These are phyloP conservation scores for Trichonephila clavipes DNA, from an alignment of 1,140 invertebrate genomes.

Conservation along the genomic window DNA sequence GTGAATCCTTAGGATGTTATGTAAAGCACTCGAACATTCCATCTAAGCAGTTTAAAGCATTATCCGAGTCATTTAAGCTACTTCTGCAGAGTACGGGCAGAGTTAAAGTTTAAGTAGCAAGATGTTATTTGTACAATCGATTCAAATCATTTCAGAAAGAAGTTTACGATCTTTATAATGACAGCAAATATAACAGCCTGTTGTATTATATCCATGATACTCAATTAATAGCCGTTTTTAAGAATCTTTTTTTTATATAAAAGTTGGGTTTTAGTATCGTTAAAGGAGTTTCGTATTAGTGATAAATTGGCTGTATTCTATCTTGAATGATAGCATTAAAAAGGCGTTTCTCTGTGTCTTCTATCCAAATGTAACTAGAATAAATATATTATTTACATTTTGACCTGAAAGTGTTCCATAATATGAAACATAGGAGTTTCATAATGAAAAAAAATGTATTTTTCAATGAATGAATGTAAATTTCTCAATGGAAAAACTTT, in stretches of 20 bases:
- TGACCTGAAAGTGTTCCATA: too few species aligned
- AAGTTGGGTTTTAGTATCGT: too few species aligned
- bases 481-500: too few species aligned
- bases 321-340: neutral
- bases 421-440: too few species aligned
- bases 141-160: neutral
- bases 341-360: neutral
- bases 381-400: too few species aligned
- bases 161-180: slow-evolving; percentile 17
- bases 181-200: neutral
- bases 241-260: neutral
- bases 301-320: neutral
- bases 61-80: slow-evolving; percentile 8
- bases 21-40: neutral
- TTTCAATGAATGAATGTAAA: too few species aligned
- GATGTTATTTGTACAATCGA: neutral
- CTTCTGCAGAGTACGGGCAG: neutral
- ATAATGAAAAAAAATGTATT: too few species aligned
- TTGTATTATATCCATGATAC: neutral
- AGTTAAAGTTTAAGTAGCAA: neutral
- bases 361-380: too few species aligned
- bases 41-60: slow-evolving; percentile 34
- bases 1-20: slow-evolving; percentile 19
- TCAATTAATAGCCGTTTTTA: neutral
- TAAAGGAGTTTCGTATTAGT: too few species aligned